These are phyloP conservation scores for Candidula unifasciata DNA, from an alignment of 2,888 invertebrate genomes.

Conservation along the genomic window DNA sequence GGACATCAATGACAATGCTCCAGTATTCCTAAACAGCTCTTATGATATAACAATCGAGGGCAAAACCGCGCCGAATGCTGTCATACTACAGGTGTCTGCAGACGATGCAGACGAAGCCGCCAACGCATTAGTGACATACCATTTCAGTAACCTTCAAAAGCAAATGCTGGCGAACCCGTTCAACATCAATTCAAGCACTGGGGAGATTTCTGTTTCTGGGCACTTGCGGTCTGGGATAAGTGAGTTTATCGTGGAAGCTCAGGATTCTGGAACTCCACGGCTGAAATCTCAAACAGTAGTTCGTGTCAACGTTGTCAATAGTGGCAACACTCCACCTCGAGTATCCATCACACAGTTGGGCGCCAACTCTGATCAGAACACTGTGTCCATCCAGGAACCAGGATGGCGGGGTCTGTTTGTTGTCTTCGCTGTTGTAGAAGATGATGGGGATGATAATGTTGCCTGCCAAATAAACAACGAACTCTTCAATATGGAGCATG, in stretches of 20 bases:
- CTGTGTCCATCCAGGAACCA: conserved; percentile 49
- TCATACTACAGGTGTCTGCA: conserved; percentile 92
- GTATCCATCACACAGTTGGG: conserved; percentile 44
- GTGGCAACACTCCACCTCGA: conserved; percentile 49
- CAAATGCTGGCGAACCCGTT: conserved; percentile 34
- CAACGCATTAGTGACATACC: conserved; percentile 47
- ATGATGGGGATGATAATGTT: conserved; percentile 46
- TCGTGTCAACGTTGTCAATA: conserved; percentile 49
- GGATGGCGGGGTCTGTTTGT: conserved; percentile 34
- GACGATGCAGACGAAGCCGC: conserved; percentile 87
- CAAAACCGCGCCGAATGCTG: conserved; percentile 90
- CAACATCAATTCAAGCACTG: conserved; percentile 30
- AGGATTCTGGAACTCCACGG: conserved; percentile 51
- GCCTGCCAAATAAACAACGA: conserved; percentile 42
- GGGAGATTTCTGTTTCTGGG: conserved; percentile 44
- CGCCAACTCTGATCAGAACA: conserved; percentile 47
- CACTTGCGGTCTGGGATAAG: conserved; percentile 35
- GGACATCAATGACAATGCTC: conserved; percentile 97
- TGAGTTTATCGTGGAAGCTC: conserved; percentile 51
- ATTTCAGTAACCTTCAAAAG: conserved; percentile 55
- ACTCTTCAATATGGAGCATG: conserved; percentile 48
- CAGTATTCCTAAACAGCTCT: conserved; percentile 85
- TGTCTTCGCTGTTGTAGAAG: conserved; percentile 45
- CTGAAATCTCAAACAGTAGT: conserved; percentile 53
- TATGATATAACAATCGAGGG: conserved; percentile 91